Evolutionary conservation across 2,888 invertebrate species (phyloP), one percentile per base, ranked within the genome.

Genomic region (Tenthredo notha): DNA sequence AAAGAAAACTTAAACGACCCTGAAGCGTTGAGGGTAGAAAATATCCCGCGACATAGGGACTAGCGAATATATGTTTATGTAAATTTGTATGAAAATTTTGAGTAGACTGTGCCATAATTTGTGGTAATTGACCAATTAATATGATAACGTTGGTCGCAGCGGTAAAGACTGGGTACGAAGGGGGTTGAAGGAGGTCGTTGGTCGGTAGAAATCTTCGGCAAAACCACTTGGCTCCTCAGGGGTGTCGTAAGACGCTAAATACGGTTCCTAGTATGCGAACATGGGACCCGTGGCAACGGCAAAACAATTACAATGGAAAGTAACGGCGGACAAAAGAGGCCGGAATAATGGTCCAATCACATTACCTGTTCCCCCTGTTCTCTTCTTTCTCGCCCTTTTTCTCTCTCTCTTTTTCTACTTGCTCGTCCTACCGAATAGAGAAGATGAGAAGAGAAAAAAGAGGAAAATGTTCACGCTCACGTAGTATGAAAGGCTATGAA

Each of bases 251-350:
- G 43, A 21, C 83, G 83, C 70, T 83, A 67, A 83, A 83, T 58
- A 58, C 67, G 83, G 65, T 33, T 83, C 47, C 83, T 83, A 83
- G 67, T 58, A 80, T 80, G 80, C 80, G 80, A 80, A 80, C 80
- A 80, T 61, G 61, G 80, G 70, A 58, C 83, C 47, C 25, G 83
- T 47, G 65, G 67, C 67, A 70, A 83, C 70, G 83, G 61, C 37
- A 58, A 83, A 70, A 83, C 67, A 67, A 83, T 83, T 83, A 83
- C 83, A 70, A 83, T 83, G 83, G 67, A 83, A 83, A 83, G 67
- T 70, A 83, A 65, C 67, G 83, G 83, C 50, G 67, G 47, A 43
- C 70, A 47, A 65, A 83, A 70, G 83, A 83, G 83, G 67, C 67
- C 50, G 83, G 67, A 83, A 83, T 67, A 83, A 83, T 61, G 82